Conservation (phyloP, 2,113 vertebrate species). For the Sterna hirundo region DNA sequence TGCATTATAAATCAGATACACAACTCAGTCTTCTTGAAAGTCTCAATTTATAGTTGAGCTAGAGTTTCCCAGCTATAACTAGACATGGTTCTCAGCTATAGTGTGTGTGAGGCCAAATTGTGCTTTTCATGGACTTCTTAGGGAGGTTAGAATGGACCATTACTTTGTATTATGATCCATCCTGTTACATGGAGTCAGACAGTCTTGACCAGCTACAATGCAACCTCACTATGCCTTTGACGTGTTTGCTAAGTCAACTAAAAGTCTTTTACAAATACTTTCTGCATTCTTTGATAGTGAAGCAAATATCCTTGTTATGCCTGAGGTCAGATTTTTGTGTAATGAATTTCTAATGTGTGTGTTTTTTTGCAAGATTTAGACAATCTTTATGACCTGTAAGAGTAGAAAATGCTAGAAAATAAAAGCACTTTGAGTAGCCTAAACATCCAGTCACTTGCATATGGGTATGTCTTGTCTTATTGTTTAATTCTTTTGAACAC, state of each 20-base stretch:
- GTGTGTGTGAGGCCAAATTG: too few species aligned
- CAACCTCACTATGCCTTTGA: background rate
- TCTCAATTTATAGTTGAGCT: background rate
- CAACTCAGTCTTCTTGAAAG: background rate
- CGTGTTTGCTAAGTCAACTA: background rate
- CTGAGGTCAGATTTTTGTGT: background rate
- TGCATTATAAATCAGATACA: background rate
- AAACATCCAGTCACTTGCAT: background rate
- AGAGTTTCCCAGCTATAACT: background rate
- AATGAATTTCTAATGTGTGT: background rate
- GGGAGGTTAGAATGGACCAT: background rate
- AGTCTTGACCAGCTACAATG: background rate
- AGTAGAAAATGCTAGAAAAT: background rate
- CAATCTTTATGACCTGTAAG: background rate
- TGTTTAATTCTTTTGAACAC: background rate
- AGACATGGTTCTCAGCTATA: background rate
- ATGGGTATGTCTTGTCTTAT: background rate
- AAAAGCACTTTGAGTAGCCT: background rate
- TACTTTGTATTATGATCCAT: background rate
- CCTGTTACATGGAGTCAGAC: background rate
- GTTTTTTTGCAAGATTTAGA: background rate
- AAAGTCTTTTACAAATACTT: background rate
- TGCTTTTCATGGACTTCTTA: background rate
- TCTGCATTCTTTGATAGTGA: background rate
- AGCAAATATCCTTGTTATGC: background rate